These are phyloP conservation scores for Pandemis corylana DNA, from an alignment of 2,888 invertebrate genomes.

Conservation along the genomic window DNA sequence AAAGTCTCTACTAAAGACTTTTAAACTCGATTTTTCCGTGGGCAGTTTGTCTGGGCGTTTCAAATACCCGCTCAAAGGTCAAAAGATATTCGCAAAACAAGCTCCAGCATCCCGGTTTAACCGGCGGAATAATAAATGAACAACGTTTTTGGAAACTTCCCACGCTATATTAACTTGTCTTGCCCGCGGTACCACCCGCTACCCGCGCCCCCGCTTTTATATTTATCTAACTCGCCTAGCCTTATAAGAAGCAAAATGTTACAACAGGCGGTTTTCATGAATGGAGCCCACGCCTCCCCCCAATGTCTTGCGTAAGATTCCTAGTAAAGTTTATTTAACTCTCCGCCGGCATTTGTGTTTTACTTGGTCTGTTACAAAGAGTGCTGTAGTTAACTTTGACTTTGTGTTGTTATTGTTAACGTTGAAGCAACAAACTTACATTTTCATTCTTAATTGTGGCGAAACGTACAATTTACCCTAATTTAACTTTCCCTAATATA, in stretches of 20 bases:
- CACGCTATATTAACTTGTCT: not conserved
- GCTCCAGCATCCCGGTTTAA: not conserved
- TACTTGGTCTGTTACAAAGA: not conserved
- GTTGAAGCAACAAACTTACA: not conserved
- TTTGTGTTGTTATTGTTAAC: not conserved
- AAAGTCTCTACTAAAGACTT: not conserved
- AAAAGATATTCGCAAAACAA: slow-evolving; percentile 2
- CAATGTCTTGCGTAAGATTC: not conserved
- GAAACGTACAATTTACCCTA: too few relatives aligned
- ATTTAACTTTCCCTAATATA: too few relatives aligned
- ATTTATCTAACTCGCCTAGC: slow-evolving; percentile 14
- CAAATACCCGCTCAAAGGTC: not conserved
- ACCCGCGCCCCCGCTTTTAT: not conserved
- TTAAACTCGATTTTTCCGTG: not conserved
- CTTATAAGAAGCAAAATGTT: slow-evolving; percentile 1
- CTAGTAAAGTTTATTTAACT: slow-evolving; percentile 1
- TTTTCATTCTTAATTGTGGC: not conserved
- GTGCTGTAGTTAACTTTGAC: not conserved
- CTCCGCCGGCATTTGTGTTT: not conserved
- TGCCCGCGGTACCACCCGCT: not conserved
- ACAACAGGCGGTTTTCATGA: not conserved
- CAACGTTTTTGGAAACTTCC: slow-evolving; percentile 5
- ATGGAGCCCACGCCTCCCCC: not conserved
- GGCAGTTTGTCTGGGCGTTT: not conserved
- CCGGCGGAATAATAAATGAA: slow-evolving; percentile 3